Evolutionary conservation across 2,888 invertebrate species (phyloP).

Genomic region (Calephelis perditalis): DNA sequence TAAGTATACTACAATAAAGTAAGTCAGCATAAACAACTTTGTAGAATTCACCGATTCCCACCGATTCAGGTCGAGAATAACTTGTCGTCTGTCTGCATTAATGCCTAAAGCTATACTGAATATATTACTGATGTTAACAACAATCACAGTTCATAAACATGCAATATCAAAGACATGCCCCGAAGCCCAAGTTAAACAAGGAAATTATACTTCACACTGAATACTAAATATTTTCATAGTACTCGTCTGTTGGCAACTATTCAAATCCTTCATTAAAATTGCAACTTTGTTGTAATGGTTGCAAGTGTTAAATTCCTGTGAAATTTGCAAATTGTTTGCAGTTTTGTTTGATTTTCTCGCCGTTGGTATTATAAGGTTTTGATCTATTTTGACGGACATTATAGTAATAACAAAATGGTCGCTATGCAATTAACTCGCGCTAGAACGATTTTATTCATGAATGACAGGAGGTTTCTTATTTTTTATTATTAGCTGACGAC

Average conservation of each 20-base stretch:
- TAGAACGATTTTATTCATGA: not conserved
- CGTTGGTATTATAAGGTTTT: constrained; percentile 4
- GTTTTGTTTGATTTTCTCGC: constrained; percentile 4
- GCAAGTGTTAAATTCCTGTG: not conserved
- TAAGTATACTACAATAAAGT: too few species aligned
- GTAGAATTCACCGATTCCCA: too few species aligned
- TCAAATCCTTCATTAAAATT: not conserved
- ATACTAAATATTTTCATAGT: constrained; percentile 10
- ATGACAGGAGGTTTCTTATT: too few species aligned
- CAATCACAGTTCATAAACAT: constrained; percentile 3
- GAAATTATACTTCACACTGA: constrained; percentile 10
- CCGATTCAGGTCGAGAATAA: too few species aligned
- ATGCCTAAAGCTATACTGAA: not conserved
- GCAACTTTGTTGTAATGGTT: not conserved
- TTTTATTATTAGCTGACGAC: too few species aligned
- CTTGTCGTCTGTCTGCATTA: not conserved
- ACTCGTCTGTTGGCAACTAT: not conserved
- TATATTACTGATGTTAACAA: not conserved
- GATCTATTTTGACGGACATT: constrained; percentile 8
- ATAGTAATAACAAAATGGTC: constrained; percentile 1
- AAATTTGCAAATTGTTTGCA: not conserved
- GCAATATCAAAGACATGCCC: constrained; percentile 6
- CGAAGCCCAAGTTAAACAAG: constrained; percentile 5
- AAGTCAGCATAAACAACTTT: too few species aligned
- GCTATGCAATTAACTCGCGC: not conserved